Evolutionary conservation across 2,797 vertebrate species (phyloP), one percentile per base, ranked within the genome.

Genomic region (Betta splendens): DNA sequence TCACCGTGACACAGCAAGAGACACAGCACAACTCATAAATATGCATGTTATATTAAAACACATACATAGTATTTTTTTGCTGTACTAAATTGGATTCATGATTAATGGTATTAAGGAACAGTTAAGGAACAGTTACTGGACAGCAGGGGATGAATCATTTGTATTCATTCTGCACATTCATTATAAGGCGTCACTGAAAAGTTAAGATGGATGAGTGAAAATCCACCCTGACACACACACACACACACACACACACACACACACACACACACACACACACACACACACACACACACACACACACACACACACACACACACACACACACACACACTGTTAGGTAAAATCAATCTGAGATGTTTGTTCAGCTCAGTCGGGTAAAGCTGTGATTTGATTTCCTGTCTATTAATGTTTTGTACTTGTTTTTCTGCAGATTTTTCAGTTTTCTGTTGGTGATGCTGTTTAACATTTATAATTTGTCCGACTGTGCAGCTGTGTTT

Each of bases 1-100:
- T 72, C 70, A 65, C 46, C 63, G 63, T 72, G 72, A 74, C 64
- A 46, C 64, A 65, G 75, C 68, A 80, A 72, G 15, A 79, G 48
- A 69, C 75, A 23, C 25, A 26, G 29, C 54, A 37, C 45, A 46
- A 18, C 33, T 66, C 42, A 57, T 52, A 44, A 64, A 74, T 69
- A 72, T 46, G 37, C 59, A 51, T 12, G 40, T 42, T 43, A 17
- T 44, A 37, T 56, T 59, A 53, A 57, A 62, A 62, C 17, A 67
- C 16, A 45, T 38, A 44, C 7, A 15, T 15, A 38, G 17, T 9
- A 1, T 25, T 7, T 33, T 32, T 39, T 12, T 62, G 33, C 38
- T 20, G 55, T 66, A n/a, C n/a, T 55, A 69, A 68, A 69, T 42
- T 54, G 4, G 22, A 21, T 32, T 61, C 29, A 39, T 76, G 67